Conservation (phyloP, 2,797 vertebrate species). For the Tenualosa thibaudeaui region DNA sequence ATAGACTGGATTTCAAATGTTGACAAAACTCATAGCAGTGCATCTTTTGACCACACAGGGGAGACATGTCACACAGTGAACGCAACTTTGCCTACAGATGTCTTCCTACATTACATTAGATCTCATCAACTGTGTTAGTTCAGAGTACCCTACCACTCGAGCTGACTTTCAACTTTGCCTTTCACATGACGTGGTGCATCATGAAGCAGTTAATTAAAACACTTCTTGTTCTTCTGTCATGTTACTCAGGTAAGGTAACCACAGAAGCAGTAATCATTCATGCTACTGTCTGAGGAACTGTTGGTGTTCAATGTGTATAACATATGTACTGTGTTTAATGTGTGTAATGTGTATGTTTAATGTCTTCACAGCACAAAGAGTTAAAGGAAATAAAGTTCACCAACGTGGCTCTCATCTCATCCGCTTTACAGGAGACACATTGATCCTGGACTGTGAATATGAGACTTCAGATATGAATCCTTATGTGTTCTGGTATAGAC, state of each 20-base stretch:
- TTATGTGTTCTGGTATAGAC: conserved; percentile 1
- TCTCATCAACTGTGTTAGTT: too few relatives aligned
- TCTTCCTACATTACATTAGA: too few relatives aligned
- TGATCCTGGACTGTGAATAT: not conserved
- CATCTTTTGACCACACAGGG: too few relatives aligned
- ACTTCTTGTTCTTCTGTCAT: not conserved
- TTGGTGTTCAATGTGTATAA: not conserved
- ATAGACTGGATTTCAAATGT: too few relatives aligned
- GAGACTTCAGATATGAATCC: not conserved
- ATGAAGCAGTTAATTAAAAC: not conserved
- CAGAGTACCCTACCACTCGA: too few relatives aligned
- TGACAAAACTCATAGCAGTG: too few relatives aligned
- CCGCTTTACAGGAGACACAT: not conserved
- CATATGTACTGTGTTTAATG: too few relatives aligned
- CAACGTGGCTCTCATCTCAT: not conserved
- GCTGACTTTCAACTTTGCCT: not conserved
- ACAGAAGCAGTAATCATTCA: not conserved
- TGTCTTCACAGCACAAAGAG: not conserved
- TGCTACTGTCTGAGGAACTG: not conserved
- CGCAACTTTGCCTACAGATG: too few relatives aligned
- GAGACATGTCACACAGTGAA: too few relatives aligned
- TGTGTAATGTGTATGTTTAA: too few relatives aligned
- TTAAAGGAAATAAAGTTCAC: not conserved
- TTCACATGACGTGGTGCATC: not conserved
- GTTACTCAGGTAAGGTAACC: not conserved